phyloP scores from a whole-genome alignment of 2,888 invertebrate species.

The Slavum lentiscoides region DNA sequence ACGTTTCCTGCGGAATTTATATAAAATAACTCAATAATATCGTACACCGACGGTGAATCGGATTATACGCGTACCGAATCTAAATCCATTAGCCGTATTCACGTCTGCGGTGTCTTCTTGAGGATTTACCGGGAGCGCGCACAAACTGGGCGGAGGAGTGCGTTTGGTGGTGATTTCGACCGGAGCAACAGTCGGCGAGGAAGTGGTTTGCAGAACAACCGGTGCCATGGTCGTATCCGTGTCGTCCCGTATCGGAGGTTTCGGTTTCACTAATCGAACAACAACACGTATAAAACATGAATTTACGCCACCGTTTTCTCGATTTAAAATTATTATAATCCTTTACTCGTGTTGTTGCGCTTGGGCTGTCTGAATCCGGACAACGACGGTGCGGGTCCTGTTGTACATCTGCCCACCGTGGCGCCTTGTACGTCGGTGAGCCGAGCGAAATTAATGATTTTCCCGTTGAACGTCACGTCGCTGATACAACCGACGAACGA shows the following conservation, averaged over 20 bases:
- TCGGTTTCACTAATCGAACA: not conserved
- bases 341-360: conserved; percentile 11
- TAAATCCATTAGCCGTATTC: conserved; percentile 64
- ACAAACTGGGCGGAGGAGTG: conserved; percentile 60
- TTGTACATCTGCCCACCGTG: conserved; percentile 67
- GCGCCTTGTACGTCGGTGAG: conserved; percentile 67
- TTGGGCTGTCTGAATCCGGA: conserved; percentile 57
- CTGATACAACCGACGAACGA: conserved; percentile 89
- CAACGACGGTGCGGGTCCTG: conserved; percentile 58
- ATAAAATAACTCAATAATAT: no score
- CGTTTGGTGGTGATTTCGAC: conserved; percentile 52
- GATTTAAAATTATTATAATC: not conserved
- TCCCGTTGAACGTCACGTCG: conserved; percentile 86
- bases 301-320: not conserved
- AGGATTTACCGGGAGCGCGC: conserved; percentile 65
- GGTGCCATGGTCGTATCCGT: conserved; percentile 56
- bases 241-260: conserved; percentile 46
- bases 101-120: conserved; percentile 61
- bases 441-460: conserved; percentile 76
- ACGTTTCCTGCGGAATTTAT: conserved; percentile 64
- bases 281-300: no score
- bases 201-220: not conserved
- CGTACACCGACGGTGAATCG: no score
- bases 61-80: conserved; percentile 64
- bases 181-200: not conserved